Percentiles rank a stretch among this genome's conserved stretches.
These are phyloP conservation scores for Cochlearius cochlearius DNA, from an alignment of 2,113 vertebrate species.

Conservation along the genomic window DNA sequence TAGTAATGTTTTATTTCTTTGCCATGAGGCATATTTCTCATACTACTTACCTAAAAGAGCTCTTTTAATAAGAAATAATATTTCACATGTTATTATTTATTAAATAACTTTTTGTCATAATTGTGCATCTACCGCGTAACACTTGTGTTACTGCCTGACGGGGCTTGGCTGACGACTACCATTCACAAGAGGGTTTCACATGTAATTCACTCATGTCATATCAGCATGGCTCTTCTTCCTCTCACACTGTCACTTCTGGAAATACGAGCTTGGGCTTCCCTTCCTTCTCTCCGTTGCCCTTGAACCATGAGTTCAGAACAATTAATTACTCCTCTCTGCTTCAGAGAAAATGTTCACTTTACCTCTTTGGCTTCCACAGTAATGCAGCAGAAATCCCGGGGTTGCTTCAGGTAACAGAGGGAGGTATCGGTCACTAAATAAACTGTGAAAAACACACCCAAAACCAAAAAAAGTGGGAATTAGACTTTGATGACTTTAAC, in stretches of 20 bases:
- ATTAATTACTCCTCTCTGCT: background rate
- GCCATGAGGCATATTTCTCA: background rate
- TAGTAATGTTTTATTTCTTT: background rate
- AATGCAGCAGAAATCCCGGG: slow-evolving; percentile 96
- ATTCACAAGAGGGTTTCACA: background rate
- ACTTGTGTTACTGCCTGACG: background rate
- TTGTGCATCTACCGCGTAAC: background rate
- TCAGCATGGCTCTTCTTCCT: background rate
- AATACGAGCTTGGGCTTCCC: background rate
- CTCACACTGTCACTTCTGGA: background rate
- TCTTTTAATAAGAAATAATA: background rate
- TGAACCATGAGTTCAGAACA: background rate
- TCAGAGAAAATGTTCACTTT: background rate
- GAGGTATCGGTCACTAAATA: slow-evolving; percentile 86
- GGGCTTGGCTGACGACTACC: background rate
- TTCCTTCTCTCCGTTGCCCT: background rate
- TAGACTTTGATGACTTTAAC: background rate
- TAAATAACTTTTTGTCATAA: background rate
- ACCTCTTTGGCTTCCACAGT: slow-evolving; percentile 90
- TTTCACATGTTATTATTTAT: background rate
- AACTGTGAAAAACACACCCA: slow-evolving; percentile 69
- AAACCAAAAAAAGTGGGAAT: background rate
- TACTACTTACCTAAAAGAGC: background rate
- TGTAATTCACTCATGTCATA: background rate
- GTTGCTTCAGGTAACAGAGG: slow-evolving; percentile 87